Evolutionary conservation across 2,797 vertebrate species (phyloP).

Genomic region (Myotis findleyi): DNA sequence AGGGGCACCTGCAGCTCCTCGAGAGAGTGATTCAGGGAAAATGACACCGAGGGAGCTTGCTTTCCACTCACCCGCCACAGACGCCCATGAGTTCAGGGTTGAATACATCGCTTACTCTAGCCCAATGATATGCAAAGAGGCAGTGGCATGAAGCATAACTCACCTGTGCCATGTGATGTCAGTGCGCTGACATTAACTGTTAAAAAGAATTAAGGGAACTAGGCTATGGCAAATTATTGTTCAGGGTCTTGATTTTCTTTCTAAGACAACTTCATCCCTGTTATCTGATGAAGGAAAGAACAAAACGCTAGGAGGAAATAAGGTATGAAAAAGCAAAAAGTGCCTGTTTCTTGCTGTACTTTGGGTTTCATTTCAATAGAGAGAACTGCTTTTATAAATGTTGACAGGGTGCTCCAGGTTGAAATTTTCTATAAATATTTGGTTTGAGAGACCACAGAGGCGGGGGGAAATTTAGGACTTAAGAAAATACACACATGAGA

Average conservation of each 20-base stretch:
- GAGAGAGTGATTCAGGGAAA: neutral
- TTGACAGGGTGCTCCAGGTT: neutral
- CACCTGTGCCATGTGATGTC: neutral
- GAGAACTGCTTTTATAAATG: neutral
- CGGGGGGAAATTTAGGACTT: neutral
- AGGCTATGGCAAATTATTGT: neutral
- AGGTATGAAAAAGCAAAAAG: neutral
- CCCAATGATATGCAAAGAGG: neutral
- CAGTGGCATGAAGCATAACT: neutral
- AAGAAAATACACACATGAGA: neutral
- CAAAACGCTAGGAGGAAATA: neutral
- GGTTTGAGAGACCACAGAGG: neutral
- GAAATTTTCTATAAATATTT: conserved; percentile 9
- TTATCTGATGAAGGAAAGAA: conserved; percentile 23
- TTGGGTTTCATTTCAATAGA: conserved; percentile 26
- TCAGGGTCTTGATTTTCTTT: conserved; percentile 5
- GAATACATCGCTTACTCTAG: neutral
- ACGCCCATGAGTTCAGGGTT: neutral
- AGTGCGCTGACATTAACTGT: neutral
- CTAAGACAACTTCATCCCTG: neutral
- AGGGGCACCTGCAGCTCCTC: neutral
- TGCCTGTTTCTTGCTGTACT: neutral
- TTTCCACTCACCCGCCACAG: neutral
- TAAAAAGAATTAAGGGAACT: conserved; percentile 4
- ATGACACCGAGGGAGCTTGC: neutral